A percentile compares a stretch with the other conserved stretches of the same genome.
These are phyloP conservation scores for Epistrophe eligans DNA, from an alignment of 2,888 invertebrate genomes.

Conservation along the genomic window DNA sequence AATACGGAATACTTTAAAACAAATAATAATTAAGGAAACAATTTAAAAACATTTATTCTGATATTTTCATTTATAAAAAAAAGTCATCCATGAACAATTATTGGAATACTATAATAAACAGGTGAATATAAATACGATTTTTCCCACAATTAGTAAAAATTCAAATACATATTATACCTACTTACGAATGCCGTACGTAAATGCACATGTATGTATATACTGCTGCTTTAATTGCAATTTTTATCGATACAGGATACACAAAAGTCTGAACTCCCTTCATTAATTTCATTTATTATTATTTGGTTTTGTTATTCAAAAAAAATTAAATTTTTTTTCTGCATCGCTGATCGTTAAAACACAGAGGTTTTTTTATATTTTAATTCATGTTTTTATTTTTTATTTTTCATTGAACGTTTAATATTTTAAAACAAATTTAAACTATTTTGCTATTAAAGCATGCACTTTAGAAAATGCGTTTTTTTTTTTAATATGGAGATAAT, in stretches of 20 bases:
- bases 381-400: neutral
- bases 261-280: neutral
- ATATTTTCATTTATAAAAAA: neutral
- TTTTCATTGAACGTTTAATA: neutral
- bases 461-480: neutral
- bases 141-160: neutral
- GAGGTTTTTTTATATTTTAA: neutral
- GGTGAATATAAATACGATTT: neutral
- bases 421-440: neutral
- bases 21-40: neutral
- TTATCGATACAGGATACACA: neutral
- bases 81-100: neutral
- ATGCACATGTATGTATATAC: too few relatives aligned
- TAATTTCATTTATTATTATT: neutral
- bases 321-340: neutral
- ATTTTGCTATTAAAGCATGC: neutral
- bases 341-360: neutral
- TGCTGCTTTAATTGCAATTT: slow-evolving; percentile 5
- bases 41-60: neutral
- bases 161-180: neutral
- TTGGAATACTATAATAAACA: neutral
- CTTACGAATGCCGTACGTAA: too few relatives aligned
- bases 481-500: neutral
- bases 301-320: neutral
- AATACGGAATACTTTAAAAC: neutral